A percentile compares a stretch with the other conserved stretches of the same genome.
Evolutionary conservation across 2,888 invertebrate genomes (phyloP).

Genomic region (Lasioglossum leucozonium): DNA sequence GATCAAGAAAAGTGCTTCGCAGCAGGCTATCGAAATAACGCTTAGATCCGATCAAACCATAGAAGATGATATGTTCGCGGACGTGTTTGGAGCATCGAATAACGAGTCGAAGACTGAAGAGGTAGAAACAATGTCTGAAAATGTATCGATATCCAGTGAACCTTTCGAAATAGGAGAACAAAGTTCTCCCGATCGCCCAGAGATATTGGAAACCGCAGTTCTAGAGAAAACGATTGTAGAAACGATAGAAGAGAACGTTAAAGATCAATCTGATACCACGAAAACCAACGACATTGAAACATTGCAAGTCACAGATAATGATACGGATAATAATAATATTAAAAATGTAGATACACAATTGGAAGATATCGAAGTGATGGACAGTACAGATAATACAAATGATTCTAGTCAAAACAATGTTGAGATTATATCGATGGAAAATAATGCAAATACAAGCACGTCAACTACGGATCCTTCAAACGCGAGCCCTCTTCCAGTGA

Average conservation of each 20-base stretch:
- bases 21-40: constrained; percentile 80
- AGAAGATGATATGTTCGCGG: constrained; percentile 90
- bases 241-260: not conserved
- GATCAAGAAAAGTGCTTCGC: constrained; percentile 46
- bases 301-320: not conserved
- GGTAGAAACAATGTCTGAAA: not conserved
- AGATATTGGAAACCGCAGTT: not conserved
- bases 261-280: not conserved
- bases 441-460: not conserved
- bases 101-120: not conserved
- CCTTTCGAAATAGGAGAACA: not conserved
- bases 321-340: not conserved
- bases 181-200: not conserved
- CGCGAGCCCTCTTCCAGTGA: constrained; percentile 60
- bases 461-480: not conserved
- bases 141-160: not conserved
- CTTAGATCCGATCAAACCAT: constrained; percentile 79
- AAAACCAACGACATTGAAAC: not conserved
- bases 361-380: not conserved
- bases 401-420: constrained; percentile 83
- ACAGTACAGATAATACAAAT: not conserved
- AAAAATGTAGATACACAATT: not conserved
- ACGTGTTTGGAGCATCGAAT: constrained; percentile 86
- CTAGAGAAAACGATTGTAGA: not conserved
- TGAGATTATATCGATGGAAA: not conserved